Evolutionary conservation across 1,140 invertebrate species (phyloP).

Genomic region (Atopsyche davidsoni): DNA sequence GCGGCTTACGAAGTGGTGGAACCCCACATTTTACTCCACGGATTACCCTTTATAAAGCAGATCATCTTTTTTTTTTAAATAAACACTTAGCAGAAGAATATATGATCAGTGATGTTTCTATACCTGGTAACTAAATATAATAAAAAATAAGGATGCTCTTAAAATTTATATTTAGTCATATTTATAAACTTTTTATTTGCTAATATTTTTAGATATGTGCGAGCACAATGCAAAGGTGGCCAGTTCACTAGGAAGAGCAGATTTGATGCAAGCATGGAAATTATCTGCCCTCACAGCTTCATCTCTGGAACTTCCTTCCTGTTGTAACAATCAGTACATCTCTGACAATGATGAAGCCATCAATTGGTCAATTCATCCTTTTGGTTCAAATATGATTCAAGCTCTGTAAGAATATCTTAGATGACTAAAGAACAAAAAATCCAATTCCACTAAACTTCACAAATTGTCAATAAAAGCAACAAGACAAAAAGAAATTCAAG

Average conservation of each 20-base stretch:
- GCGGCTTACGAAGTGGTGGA: conserved; percentile 39
- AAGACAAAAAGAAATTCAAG: no score
- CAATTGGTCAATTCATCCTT: conserved; percentile 74
- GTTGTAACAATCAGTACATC: conserved; percentile 34
- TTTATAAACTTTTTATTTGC: conserved; percentile 5
- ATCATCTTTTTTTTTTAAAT: conserved; percentile 69
- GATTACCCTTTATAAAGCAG: conserved; percentile 70
- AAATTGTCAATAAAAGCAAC: no score
- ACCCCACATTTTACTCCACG: conserved; percentile 36
- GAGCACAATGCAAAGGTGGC: conserved; percentile 73
- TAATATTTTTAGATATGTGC: conserved; percentile 57
- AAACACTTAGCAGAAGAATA: conserved; percentile 79
- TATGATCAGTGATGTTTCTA: conserved; percentile 57
- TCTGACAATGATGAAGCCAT: conserved; percentile 55
- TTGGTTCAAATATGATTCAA: conserved; percentile 78
- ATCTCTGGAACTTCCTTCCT: conserved; percentile 41
- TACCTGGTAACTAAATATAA: conserved; percentile 38
- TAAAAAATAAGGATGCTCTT: conserved; percentile 4
- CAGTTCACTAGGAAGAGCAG: conserved; percentile 64
- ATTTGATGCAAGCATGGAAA: conserved; percentile 81
- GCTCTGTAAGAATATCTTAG: conserved; percentile 64
- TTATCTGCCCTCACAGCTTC: conserved; percentile 66
- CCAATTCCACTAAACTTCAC: no score
- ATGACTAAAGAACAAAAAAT: no score
- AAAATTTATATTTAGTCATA: conserved; percentile 6